Conservation (phyloP, 2,797 vertebrate species). For the Molossus alvarezi region DNA sequence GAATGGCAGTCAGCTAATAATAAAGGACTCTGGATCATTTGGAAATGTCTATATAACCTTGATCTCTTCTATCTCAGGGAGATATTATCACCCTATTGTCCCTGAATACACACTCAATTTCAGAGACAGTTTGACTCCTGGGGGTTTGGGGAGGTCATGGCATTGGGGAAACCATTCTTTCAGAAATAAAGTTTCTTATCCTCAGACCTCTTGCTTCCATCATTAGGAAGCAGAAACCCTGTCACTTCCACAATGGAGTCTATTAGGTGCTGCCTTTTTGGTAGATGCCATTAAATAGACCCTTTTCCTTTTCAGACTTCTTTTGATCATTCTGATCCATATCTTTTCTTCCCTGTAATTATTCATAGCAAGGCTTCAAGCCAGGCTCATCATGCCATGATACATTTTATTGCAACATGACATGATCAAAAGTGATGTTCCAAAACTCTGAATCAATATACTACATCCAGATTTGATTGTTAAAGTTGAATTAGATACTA, state of each 20-base stretch:
- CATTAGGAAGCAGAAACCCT: background rate
- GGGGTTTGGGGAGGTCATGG: background rate
- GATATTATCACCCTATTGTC: slow-evolving; percentile 71
- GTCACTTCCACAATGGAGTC: background rate
- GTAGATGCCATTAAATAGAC: background rate
- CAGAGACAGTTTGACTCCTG: slow-evolving; percentile 60
- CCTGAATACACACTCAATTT: slow-evolving; percentile 69
- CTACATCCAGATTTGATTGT: slow-evolving; percentile 59
- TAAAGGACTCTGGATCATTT: slow-evolving; percentile 82
- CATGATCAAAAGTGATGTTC: slow-evolving; percentile 78
- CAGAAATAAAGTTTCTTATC: slow-evolving; percentile 43
- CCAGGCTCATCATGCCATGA: background rate
- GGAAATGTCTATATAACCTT: slow-evolving; percentile 77
- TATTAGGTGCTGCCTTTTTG: slow-evolving; percentile 28
- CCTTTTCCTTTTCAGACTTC: slow-evolving; percentile 43
- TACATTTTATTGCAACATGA: slow-evolving; percentile 72
- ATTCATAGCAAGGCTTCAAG: slow-evolving; percentile 58
- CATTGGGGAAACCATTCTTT: background rate
- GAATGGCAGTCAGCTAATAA: slow-evolving; percentile 75
- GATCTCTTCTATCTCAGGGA: slow-evolving; percentile 74
- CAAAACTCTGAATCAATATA: slow-evolving; percentile 76
- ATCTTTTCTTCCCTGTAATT: slow-evolving; percentile 36
- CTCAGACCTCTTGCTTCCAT: slow-evolving; percentile 58
- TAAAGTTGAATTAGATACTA: slow-evolving; percentile 60
- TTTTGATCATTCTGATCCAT: slow-evolving; percentile 30